phyloP scores from a whole-genome alignment of 2,797 vertebrate species.

The Liparis tanakae region DNA sequence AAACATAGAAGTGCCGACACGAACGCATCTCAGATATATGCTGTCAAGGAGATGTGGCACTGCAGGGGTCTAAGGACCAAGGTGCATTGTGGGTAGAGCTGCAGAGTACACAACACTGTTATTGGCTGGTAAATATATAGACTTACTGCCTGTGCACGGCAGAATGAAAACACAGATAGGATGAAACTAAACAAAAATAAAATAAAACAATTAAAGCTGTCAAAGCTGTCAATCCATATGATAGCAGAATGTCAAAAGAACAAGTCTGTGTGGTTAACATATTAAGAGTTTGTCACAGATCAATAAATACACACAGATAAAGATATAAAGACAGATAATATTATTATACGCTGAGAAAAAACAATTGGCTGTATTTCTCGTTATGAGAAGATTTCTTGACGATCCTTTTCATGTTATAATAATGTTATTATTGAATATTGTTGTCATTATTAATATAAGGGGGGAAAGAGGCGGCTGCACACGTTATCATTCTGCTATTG shows the following conservation, averaged over 20 bases:
- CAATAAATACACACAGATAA: neutral
- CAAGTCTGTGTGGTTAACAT: neutral
- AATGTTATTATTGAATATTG: neutral
- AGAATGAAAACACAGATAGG: neutral
- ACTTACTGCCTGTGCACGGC: neutral
- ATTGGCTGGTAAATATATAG: slow-evolving; percentile 34
- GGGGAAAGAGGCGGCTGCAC: neutral
- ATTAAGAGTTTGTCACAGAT: neutral
- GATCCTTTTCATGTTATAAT: neutral
- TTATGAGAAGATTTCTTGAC: neutral
- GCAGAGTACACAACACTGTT: slow-evolving; percentile 25
- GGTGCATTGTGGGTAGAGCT: slow-evolving; percentile 53
- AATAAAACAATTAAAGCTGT: slow-evolving; percentile 26
- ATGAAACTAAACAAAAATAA: slow-evolving; percentile 10
- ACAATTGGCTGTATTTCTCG: neutral
- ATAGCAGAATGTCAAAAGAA: slow-evolving; percentile 1
- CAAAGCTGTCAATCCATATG: slow-evolving; percentile 21
- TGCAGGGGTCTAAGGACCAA: slow-evolving; percentile 32
- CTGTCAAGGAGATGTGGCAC: slow-evolving; percentile 45
- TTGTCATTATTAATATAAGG: neutral
- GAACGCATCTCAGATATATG: slow-evolving; percentile 39
- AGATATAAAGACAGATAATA: neutral
- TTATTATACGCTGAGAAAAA: neutral
- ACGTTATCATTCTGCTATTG: neutral
- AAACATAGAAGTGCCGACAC: neutral